Percentiles rank a stretch among this genome's conserved stretches.
Evolutionary conservation across 2,797 vertebrate species (phyloP).

Genomic region (Typhlichthys eigenmanni): DNA sequence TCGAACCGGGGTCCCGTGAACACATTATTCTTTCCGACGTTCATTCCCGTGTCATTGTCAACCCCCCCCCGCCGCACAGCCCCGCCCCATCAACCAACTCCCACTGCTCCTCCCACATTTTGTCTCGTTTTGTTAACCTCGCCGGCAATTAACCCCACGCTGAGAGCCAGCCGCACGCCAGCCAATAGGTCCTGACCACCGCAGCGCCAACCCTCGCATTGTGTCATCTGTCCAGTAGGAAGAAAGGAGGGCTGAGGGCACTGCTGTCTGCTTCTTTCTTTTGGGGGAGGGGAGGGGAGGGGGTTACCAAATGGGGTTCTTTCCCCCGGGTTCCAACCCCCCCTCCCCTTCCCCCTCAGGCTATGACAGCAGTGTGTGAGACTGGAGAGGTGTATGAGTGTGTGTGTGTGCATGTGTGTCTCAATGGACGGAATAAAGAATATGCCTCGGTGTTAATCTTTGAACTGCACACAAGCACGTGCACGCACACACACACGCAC

Average conservation of each 20-base stretch:
- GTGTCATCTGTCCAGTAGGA: slow-evolving; percentile 71
- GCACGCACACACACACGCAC: slow-evolving; percentile 44
- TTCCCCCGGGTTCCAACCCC: too few species aligned
- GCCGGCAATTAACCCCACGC: slow-evolving; percentile 78
- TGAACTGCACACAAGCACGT: slow-evolving; percentile 64
- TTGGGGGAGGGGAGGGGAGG: neutral
- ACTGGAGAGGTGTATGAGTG: slow-evolving; percentile 11
- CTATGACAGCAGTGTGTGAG: slow-evolving; percentile 52
- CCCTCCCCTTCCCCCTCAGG: slow-evolving; percentile 36
- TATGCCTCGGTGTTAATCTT: slow-evolving; percentile 76
- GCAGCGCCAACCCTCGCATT: slow-evolving; percentile 68
- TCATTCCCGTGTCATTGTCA: slow-evolving; percentile 7
- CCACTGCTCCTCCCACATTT: slow-evolving; percentile 26
- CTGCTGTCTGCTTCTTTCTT: slow-evolving; percentile 30
- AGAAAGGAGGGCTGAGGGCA: slow-evolving; percentile 40
- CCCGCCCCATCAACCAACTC: too few species aligned
- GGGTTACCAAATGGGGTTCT: slow-evolving; percentile 9
- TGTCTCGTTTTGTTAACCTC: slow-evolving; percentile 81
- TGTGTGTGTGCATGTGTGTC: neutral
- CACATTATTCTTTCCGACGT: slow-evolving; percentile 34
- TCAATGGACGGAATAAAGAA: slow-evolving; percentile 78
- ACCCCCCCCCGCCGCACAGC: slow-evolving; percentile 43
- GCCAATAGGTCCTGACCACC: slow-evolving; percentile 48
- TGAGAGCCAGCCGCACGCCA: slow-evolving; percentile 61
- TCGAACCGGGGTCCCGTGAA: neutral